These are phyloP conservation scores for Gibbula magus DNA, from an alignment of 2,888 invertebrate genomes.

Conservation along the genomic window DNA sequence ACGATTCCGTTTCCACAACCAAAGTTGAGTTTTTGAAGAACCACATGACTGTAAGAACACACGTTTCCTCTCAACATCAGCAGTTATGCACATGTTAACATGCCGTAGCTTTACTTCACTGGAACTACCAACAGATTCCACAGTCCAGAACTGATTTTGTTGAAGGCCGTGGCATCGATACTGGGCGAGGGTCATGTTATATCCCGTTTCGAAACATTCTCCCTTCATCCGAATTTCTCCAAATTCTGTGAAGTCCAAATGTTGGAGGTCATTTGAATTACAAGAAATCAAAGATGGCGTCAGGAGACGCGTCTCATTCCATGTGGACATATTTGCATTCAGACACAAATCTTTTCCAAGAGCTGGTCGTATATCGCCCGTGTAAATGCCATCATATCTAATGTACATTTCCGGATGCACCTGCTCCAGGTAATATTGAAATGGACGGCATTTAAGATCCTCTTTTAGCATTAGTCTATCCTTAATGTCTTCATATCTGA, in stretches of 20 bases:
- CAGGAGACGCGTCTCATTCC: too few species aligned
- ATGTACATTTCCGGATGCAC: neutral
- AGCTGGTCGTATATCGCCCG: neutral
- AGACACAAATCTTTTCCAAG: neutral
- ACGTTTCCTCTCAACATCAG: too few species aligned
- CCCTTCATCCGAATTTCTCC: neutral
- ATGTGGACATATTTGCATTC: neutral
- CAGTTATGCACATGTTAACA: too few species aligned
- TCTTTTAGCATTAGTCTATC: neutral
- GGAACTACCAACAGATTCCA: neutral
- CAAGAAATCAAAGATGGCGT: neutral
- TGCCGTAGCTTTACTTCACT: too few species aligned
- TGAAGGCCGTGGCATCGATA: neutral
- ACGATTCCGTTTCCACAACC: too few species aligned
- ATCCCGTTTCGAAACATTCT: neutral
- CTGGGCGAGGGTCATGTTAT: neutral
- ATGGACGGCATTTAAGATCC: neutral
- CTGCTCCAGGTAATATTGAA: neutral
- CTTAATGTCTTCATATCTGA: neutral
- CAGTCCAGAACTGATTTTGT: neutral
- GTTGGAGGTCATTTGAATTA: neutral
- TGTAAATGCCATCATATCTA: neutral
- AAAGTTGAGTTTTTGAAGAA: too few species aligned
- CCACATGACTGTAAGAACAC: too few species aligned
- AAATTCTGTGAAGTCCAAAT: neutral